Evolutionary conservation across 2,888 invertebrate genomes (phyloP), one percentile per base, ranked within the genome.

Genomic region (Pterobdella sp.): DNA sequence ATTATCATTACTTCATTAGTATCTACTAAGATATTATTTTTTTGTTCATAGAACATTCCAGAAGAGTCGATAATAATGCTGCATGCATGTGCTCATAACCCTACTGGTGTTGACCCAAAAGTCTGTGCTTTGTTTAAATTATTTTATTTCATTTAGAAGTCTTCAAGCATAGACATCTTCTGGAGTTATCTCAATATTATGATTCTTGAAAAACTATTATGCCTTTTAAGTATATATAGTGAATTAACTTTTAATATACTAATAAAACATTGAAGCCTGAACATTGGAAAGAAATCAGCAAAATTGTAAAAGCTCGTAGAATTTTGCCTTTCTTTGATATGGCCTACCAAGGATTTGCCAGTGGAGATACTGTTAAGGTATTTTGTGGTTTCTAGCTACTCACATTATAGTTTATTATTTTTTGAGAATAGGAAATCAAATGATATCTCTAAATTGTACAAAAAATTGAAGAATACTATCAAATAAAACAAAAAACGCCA

Each of bases 51-150:
- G 92, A 92, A 92, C 88, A 93, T 95, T 66, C 96, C 96, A 0
- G 90, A 91, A 81, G 89, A 89, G 70, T 91, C 95, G 0, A 88
- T 95, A 14, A 89, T 98, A 79, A 85, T 98, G 74, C 85, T 98
- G 56, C 97, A 97, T 83, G 96, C 96, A 0, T 97, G 96, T 85
- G 96, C 97, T 7, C 97, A 97, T 85, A 97, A 98, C 86, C 97
- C 97, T 22, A 98, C 97, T 35, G 84, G 84, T 66, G 84, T 84
- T 1, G 84, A 84, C 74, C 84, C 84, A 18, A 82, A 79, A 79
- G 82, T 83, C 32, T 72, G 75, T 64, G n/a, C 26, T 49, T 42
- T 34, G 1, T n/a, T 34, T 22, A 34, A 31, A n/a, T n/a, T n/a
- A n/a, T n/a, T 29, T 29, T 26, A 29, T 66, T 66, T 29, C 34